Evolutionary conservation across 2,888 invertebrate species (phyloP), one percentile per base, ranked within the genome.

Genomic region (Lochmaea crataegi): DNA sequence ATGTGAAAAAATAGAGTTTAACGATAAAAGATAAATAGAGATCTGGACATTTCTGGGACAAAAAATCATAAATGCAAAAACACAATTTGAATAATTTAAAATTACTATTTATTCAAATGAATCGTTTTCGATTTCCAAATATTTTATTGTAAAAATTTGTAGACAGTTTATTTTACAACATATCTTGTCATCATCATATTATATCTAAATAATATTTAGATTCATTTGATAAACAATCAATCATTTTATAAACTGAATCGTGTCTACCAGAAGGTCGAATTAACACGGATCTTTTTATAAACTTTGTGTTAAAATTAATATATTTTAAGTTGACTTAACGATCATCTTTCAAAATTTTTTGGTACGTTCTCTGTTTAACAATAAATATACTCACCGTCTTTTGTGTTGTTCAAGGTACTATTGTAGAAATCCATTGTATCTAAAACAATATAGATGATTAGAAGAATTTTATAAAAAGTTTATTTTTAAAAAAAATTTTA

Each of bases 361-460:
- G 22, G 22, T 2, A 22, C 22, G 22, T 22, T 22, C 22, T 41
- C 22, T 41, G 51, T n/a, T 6, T n/a, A n/a, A 51, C 26, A 2
- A 32, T 56, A 11, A 2, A 32, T 32, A 32, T 2, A 58, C 65
- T 26, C 16, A 65, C 65, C 65, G 9, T 51, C 51, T 32, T 6
- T 48, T 51, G 65, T 65, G 26, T 3, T 42, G 32, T 65, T 65
- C 6, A 51, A 2, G 5, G 65, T 65, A 11, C 10, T 41, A 26
- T 65, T 64, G 22, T 65, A 32, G 26, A 51, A 26, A 51, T 22
- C 51, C 65, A 65, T 65, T 51, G 18, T 38, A 32, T n/a, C 65
- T 65, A 41, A 48, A 65, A 65, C 65, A 51, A 65, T 51, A 48
- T 51, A 48, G 10, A 65, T 32, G 7, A 32, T 32, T 7, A 32